Base-by-base conservation (phyloP, 1,140 invertebrate species). In the Trachymyrmex septentrionalis region DNA sequence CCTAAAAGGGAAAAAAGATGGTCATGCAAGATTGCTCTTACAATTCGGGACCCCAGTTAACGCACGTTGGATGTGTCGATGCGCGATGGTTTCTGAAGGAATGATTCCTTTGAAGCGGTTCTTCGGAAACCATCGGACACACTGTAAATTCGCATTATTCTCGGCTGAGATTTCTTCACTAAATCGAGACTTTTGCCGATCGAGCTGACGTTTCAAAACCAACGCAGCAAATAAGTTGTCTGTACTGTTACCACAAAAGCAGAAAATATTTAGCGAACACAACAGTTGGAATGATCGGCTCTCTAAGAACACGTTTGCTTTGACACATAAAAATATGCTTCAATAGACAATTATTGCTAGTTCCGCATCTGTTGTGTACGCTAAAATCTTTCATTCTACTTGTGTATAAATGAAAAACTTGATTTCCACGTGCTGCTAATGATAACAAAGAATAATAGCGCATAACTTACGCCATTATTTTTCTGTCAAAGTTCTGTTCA, bases 1-100 rank as follows among this genome's bases (percentile, higher is more conserved):
- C 92, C 88, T 93, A 78, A 94, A 94, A 93, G 92, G 92, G 92
- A 92, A 88, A 88, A 59, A 90, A 92, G 93, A 86, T 94, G 93
- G 92, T 94, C 92, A 94, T 93, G 92, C 89, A 71, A 90, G 86
- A 88, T 91, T 92, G 92, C 92, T 93, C 92, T 69, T 93, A 73
- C 86, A 88, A 75, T 77, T 61, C 19, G 81, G 80, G 48, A 4
- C 85, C 87, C 82, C 78, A 77, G 73, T 53, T 90, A 86, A 71
- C 81, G 53, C 86, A 86, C 76, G 53, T 61, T 66, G 61, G 30
- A 50, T 50, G 14, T 16, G 48, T 14, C 48, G 38, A 69, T 85
- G 55, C 48, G 24, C 30, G 24, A 48, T 72, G 44, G 44, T 59
- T 86, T 81, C 76, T 27, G 21, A 69, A 63, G 16, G 57, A 59